Evolutionary conservation across 2,113 vertebrate species (phyloP), one percentile per base, ranked within the genome.

Genomic region (Odocoileus virginianus): DNA sequence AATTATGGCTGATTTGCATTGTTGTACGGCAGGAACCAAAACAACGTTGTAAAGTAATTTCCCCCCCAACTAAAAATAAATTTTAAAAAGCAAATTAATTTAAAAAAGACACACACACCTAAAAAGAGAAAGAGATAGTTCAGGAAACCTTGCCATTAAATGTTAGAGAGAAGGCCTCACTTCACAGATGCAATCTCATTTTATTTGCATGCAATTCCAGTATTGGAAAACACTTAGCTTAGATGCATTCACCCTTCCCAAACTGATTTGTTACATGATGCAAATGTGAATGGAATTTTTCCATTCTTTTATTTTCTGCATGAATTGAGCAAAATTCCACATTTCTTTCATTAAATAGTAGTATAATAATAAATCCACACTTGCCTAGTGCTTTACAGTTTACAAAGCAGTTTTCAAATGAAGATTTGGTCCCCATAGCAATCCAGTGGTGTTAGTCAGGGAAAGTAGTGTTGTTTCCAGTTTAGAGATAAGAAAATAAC

Each of bases 261-360:
- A 64, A 58, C 57, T 79, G 58, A 78, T 71, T 92, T 94, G 76
- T 4, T 16, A 52, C 15, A 45, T 52, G 79, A 1, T 23, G 11
- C 52, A 78, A 60, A 91, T 96, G 86, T 91, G 79, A 93, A 95
- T 82, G 15, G 3, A 71, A 43, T 60, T 13, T 64, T 40, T 54
- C 60, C 14, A 79, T 79, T 28, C 25, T 88, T 91, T 94, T 95
- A 92, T 89, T 95, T 89, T 50, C 0, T 98, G 40, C 84, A 60
- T 19, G 21, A 40, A 36, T 57, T 91, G 15, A n/a, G 71, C 58
- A 67, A 88, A 50, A 0, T 45, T 74, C 8, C 40, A 82, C 82
- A 19, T 94, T 74, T 91, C 64, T 15, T 96, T 79, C 71, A 52
- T 57, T 60, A 21, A 52, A 43, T 47, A 79, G 12, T 1, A 60